These are phyloP conservation scores for Apis cerana DNA, from an alignment of 1,140 invertebrate genomes.

Conservation along the genomic window DNA sequence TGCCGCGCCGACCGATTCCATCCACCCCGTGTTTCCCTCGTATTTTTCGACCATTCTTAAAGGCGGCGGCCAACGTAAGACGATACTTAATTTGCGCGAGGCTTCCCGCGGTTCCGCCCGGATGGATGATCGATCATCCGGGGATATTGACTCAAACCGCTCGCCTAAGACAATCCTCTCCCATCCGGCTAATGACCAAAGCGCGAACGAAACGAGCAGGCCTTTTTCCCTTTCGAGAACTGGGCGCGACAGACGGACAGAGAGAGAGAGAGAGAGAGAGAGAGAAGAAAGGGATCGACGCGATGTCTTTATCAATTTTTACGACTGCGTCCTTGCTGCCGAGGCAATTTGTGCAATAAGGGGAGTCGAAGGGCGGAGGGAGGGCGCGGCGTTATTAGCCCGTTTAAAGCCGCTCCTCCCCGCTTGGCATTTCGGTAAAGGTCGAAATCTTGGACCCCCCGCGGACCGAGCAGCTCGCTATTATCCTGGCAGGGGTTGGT, in stretches of 20 bases:
- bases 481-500: constrained; percentile 66
- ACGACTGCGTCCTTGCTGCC: neutral
- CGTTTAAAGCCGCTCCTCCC: constrained; percentile 68
- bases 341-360: constrained; percentile 60
- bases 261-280: too few relatives aligned
- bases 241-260: too few relatives aligned
- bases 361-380: constrained; percentile 43
- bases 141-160: constrained; percentile 72
- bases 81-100: constrained; percentile 71
- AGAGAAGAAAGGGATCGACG: neutral
- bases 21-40: neutral
- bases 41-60: constrained; percentile 26
- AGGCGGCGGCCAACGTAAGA: constrained; percentile 49
- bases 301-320: constrained; percentile 48
- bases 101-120: constrained; percentile 49
- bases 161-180: constrained; percentile 70
- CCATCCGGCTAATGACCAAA: constrained; percentile 77
- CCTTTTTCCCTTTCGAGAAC: neutral
- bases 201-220: constrained; percentile 68
- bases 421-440: constrained; percentile 78
- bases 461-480: constrained; percentile 53
- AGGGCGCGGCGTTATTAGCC: constrained; percentile 70
- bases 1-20: constrained; percentile 1
- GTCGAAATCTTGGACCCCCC: constrained; percentile 71
- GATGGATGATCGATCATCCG: constrained; percentile 77